Conservation (phyloP, 2,113 vertebrate species). For the Dipodomys merriami region DNA sequence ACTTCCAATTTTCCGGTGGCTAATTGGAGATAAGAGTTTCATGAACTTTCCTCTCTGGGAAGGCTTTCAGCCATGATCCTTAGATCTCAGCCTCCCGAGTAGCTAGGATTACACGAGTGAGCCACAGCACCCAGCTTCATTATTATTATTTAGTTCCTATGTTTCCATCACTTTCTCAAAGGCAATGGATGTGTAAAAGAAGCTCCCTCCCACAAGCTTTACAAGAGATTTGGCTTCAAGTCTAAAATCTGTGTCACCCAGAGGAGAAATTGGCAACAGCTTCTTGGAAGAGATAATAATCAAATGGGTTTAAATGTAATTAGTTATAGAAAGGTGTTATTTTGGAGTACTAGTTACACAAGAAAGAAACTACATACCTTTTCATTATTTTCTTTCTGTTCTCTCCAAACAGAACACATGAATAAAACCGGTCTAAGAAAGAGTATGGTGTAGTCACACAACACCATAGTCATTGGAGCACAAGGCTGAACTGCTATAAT, state of each 20-base stretch:
- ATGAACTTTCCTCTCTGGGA: too few relatives aligned
- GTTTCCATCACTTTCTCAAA: background rate
- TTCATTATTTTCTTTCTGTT: background rate
- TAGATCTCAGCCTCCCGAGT: too few relatives aligned
- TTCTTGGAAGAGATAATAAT: background rate
- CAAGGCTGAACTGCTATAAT: background rate
- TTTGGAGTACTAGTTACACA: background rate
- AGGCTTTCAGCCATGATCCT: too few relatives aligned
- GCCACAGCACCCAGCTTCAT: too few relatives aligned
- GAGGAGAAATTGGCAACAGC: background rate
- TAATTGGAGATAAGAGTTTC: too few relatives aligned
- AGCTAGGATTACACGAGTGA: too few relatives aligned
- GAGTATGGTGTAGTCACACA: background rate
- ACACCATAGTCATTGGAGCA: background rate
- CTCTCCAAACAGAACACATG: background rate
- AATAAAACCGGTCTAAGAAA: background rate
- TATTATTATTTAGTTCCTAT: background rate
- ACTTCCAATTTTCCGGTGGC: too few relatives aligned
- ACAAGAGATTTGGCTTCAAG: background rate
- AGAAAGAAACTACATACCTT: background rate
- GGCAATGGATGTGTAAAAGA: background rate
- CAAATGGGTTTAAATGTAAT: background rate
- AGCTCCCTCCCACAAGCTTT: background rate
- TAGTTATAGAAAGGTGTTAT: background rate
- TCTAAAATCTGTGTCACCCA: background rate